Conservation (phyloP, 2,113 vertebrate species). For the Cheilinus undulatus region DNA sequence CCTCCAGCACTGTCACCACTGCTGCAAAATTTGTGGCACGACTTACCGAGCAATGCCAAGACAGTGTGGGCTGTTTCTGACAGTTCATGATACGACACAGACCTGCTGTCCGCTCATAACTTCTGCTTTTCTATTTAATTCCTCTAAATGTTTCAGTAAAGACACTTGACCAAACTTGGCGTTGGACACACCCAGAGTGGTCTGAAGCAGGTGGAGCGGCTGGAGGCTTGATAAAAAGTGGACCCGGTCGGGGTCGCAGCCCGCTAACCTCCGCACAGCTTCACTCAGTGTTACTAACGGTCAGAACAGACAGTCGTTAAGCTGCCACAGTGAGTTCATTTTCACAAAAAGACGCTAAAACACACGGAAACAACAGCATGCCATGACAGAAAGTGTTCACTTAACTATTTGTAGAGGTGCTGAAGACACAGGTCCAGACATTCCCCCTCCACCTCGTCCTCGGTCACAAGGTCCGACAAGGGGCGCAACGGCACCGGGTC, state of each 20-base stretch:
- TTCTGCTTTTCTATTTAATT: constrained; percentile 27
- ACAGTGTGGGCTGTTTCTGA: too few species aligned
- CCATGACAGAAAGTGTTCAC: constrained; percentile 72
- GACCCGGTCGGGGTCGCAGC: constrained; percentile 31
- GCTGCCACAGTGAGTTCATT: neutral
- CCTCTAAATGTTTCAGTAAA: neutral
- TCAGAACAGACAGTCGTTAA: neutral
- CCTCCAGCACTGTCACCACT: constrained; percentile 37
- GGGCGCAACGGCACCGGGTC: constrained; percentile 86
- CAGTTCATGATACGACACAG: neutral
- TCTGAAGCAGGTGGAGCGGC: constrained; percentile 3
- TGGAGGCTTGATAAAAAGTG: neutral
- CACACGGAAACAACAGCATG: constrained; percentile 10
- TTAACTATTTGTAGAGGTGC: constrained; percentile 99
- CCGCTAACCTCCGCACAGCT: neutral
- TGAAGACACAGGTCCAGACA: constrained; percentile 97
- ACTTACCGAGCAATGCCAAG: neutral
- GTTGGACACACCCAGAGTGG: constrained; percentile 48
- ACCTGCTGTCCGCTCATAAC: neutral
- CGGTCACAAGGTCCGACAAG: constrained; percentile 91
- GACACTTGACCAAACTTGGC: constrained; percentile 42
- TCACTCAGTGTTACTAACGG: neutral
- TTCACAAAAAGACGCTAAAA: neutral
- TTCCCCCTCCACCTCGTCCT: constrained; percentile 96
- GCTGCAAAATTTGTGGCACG: constrained; percentile 4